Conservation (phyloP, 2,888 invertebrate species). For the Dicyrtoma fusca region DNA sequence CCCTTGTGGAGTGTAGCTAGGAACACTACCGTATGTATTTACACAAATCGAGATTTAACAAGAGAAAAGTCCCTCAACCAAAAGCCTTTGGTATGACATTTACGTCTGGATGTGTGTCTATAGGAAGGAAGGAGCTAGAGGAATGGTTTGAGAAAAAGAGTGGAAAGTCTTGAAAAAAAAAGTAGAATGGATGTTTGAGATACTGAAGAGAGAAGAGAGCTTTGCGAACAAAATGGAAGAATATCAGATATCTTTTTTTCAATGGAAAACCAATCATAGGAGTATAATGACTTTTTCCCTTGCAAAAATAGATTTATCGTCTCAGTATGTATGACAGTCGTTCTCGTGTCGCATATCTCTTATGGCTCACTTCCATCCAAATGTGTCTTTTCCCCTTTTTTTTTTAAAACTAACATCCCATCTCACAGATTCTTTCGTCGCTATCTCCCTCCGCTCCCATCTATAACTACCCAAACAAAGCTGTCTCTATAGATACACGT, state of each 20-base stretch:
- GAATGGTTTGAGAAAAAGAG: conserved; percentile 12
- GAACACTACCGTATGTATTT: conserved; percentile 17
- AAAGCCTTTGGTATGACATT: conserved; percentile 14
- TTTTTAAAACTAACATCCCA: background rate
- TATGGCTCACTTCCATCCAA: conserved; percentile 19
- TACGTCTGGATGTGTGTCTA: background rate
- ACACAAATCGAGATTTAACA: conserved; percentile 10
- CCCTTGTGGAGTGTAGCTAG: background rate
- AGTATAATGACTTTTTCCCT: conserved; percentile 49
- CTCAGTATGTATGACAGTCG: conserved; percentile 14
- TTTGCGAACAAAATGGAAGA: conserved; percentile 46
- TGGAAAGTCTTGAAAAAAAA: conserved; percentile 10
- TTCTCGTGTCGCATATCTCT: conserved; percentile 20
- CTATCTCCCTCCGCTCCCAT: background rate
- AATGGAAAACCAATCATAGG: conserved; percentile 48
- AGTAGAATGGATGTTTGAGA: conserved; percentile 23
- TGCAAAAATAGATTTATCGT: conserved; percentile 46
- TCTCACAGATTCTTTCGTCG: background rate
- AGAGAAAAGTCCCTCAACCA: conserved; percentile 9
- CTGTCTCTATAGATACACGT: background rate
- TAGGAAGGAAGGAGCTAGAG: conserved; percentile 1
- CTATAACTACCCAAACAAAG: background rate
- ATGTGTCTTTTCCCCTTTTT: conserved; percentile 12
- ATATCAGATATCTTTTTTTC: conserved; percentile 49
- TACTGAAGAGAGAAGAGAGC: conserved; percentile 25